phyloP scores from a whole-genome alignment of 2,888 invertebrate genomes.

The Eulithis prunata region DNA sequence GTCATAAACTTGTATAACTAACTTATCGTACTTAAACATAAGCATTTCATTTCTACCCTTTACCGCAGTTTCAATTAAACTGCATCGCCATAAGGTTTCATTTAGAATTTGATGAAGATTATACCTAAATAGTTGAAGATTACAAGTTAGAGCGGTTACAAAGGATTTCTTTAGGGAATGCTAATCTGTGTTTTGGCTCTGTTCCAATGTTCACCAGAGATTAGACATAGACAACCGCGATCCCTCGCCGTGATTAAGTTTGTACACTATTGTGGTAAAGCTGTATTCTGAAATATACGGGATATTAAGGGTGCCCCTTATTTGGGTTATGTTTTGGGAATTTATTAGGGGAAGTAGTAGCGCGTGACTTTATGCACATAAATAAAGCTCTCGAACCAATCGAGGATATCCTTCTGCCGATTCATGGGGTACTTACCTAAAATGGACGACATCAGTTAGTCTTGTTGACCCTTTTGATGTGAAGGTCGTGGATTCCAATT shows the following conservation, averaged over 20 bases:
- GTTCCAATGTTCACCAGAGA: slow-evolving; percentile 62
- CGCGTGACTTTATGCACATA: slow-evolving; percentile 1
- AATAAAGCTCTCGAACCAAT: slow-evolving; percentile 1
- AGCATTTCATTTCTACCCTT: neutral
- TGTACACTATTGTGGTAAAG: slow-evolving; percentile 41
- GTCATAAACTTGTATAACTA: neutral
- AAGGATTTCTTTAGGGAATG: slow-evolving; percentile 63
- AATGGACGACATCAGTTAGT: neutral
- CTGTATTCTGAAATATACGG: slow-evolving; percentile 9
- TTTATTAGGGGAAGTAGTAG: slow-evolving; percentile 9
- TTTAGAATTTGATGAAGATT: slow-evolving; percentile 6
- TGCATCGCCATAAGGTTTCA: neutral
- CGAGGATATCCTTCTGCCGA: neutral
- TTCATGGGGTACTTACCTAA: slow-evolving; percentile 1
- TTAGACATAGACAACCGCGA: slow-evolving; percentile 57
- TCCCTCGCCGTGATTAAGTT: slow-evolving; percentile 50
- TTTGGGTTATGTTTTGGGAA: slow-evolving; percentile 8
- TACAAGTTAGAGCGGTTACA: slow-evolving; percentile 50
- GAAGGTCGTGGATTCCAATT: neutral
- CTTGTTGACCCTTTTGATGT: neutral
- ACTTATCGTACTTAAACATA: slow-evolving; percentile 2
- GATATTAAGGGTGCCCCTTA: slow-evolving; percentile 12
- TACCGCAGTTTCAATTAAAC: neutral
- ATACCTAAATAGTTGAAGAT: slow-evolving; percentile 40
- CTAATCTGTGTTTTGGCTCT: slow-evolving; percentile 72